Evolutionary conservation across 2,113 vertebrate species (phyloP), one percentile per base, ranked within the genome.

Genomic region (Calyptommatus sinebrachiatus): DNA sequence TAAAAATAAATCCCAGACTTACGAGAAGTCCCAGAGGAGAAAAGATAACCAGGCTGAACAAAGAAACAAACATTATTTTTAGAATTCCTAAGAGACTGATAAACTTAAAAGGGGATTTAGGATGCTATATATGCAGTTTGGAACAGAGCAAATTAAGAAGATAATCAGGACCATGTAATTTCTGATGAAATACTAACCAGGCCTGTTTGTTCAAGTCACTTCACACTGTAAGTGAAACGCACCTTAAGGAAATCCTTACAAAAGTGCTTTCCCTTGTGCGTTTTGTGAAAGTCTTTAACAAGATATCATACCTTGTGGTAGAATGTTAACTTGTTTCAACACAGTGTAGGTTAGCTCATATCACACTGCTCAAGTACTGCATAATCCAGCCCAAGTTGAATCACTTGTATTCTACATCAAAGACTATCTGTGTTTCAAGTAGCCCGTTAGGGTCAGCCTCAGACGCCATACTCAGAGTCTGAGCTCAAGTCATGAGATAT

Each of bases 161-260:
- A 69, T 16, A 82, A 57, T 67, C 70, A 66, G 53, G 65, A 28
- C 57, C 5, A 62, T n/a, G 67, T 66, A 45, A 67, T 67, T 74
- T 80, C 71, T 68, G 65, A 41, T 31, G 61, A 68, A 35, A 45
- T 73, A 73, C 20, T 41, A 84, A 66, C 46, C 73, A 71, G n/a
- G 14, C 83, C 46, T 11, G 0, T 73, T 85, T 68, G 18, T 80
- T 77, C 1, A 22, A 24, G 24, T 67, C 75, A 29, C 57, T 80
- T 84, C 69, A 46, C 76, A 41, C 75, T 20, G 60, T 63, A 74
- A 85, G 83, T 50, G 28, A 82, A 4, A 4, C 28, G 85, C 21
- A 76, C 24, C 20, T 77, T 35, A 80, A 57, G 72, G 1, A 6
- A 7, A 20, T 18, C 29, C 80, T 65, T 62, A 84, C 24, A 66